Percentiles rank a stretch among this genome's conserved stretches.
phyloP scores from a whole-genome alignment of 2,797 vertebrate genomes.

The Nyctalus aviator region DNA sequence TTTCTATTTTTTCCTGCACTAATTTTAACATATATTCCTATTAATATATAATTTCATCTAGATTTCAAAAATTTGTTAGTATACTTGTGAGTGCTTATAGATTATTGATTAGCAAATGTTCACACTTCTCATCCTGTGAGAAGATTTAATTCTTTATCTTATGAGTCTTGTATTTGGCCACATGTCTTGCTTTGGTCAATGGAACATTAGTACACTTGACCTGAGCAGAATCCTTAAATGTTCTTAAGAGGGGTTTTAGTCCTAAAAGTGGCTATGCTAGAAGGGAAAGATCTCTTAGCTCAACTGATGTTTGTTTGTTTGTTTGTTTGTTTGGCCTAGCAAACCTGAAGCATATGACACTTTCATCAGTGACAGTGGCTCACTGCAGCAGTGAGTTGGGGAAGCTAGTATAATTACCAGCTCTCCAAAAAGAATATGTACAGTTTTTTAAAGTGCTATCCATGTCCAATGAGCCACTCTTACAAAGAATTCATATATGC shows the following conservation, averaged over 20 bases:
- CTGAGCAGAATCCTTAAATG: background rate
- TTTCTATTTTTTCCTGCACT: background rate
- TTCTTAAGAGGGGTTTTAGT: background rate
- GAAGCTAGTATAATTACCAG: background rate
- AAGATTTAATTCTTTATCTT: background rate
- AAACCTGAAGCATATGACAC: background rate
- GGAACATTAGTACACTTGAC: background rate
- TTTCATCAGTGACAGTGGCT: background rate
- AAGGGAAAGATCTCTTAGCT: background rate
- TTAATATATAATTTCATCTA: background rate
- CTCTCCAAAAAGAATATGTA: background rate
- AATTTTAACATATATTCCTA: background rate
- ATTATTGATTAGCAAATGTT: background rate
- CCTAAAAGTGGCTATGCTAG: background rate
- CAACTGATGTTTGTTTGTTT: background rate
- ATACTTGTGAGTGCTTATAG: constrained; percentile 1
- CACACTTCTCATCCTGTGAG: background rate
- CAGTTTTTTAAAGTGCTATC: background rate
- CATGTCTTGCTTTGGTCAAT: background rate
- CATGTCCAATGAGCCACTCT: background rate
- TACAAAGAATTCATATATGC: background rate
- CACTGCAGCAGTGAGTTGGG: background rate
- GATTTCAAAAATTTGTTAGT: background rate
- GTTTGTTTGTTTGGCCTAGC: background rate
- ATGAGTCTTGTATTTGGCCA: background rate